Base-by-base conservation (phyloP, 2,888 invertebrate genomes). In the Apantesis nais region DNA sequence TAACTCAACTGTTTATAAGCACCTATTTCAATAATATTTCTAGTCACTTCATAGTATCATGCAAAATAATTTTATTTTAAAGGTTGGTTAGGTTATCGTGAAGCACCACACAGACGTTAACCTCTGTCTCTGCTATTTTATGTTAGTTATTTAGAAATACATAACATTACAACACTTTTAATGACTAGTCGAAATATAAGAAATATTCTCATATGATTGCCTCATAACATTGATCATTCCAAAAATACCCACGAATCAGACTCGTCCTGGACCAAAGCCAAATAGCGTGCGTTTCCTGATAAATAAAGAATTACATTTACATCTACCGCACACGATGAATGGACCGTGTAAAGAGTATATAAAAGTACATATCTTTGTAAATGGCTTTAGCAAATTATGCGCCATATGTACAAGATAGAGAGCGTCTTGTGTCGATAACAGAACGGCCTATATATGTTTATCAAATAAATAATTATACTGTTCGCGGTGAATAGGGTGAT, bases 371-470 rank as follows among this genome's bases (percentile, higher is more conserved):
- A 72, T 69, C 67, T 66, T 78, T 58, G 70, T 75, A 72, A 81
- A 74, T 73, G 66, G 68, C 66, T 73, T 68, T 74, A 64, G 74
- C 71, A 79, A 83, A 83, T 82, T 80, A 82, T 80, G 68, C 58
- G 76, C 75, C 78, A 77, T 78, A 82, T 81, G 80, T 70, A 81
- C 74, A 70, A 73, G 86, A 87, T 85, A 85, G 70, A 61, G 68
- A 65, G 67, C 76, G 85, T 86, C 84, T 82, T 75, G 76, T 74
- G 61, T 68, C 63, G 83, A 83, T 83, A 83, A 77, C 63, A 77
- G 78, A 70, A 67, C 82, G 84, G 60, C 83, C 87, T 83, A 85
- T 71, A 85, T 86, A 64, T 29, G 62, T 71, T n/a, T 78, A 81
- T 78, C 75, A 80, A 71, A 75, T 67, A 78, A 74, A 81, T 70